phyloP scores from a whole-genome alignment of 2,888 invertebrate genomes.

The Psylliodes chrysocephalus region DNA sequence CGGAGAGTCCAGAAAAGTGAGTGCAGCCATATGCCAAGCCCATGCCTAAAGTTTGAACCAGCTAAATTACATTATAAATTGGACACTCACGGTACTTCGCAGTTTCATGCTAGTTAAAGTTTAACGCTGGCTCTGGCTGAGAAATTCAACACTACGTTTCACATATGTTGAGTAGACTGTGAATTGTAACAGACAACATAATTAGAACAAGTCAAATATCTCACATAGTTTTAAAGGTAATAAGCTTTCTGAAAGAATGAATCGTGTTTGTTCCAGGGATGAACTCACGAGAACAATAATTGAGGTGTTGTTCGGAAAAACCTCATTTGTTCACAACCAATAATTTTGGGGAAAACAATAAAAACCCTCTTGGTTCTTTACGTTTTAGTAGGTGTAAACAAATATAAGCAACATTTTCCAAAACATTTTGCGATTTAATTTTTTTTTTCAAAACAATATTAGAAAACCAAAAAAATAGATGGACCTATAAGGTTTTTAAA shows the following conservation, averaged over 20 bases:
- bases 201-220: slow-evolving; percentile 39
- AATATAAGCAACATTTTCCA: too few species aligned
- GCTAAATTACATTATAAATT: slow-evolving; percentile 45
- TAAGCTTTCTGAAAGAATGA: slow-evolving; percentile 26
- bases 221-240: slow-evolving; percentile 33
- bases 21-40: slow-evolving; percentile 28
- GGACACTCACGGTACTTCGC: slow-evolving; percentile 30
- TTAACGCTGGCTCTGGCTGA: slow-evolving; percentile 32
- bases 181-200: slow-evolving; percentile 37
- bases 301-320: too few species aligned
- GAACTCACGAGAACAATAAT: not conserved
- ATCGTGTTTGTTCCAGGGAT: not conserved
- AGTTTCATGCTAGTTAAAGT: slow-evolving; percentile 41
- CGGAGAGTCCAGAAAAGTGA: slow-evolving; percentile 20
- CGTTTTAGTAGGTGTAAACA: too few species aligned
- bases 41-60: slow-evolving; percentile 31
- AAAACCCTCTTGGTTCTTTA: too few species aligned
- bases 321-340: too few species aligned
- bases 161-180: slow-evolving; percentile 30
- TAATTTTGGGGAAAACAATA: too few species aligned
- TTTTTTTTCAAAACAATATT: too few species aligned
- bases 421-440: too few species aligned
- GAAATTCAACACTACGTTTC: slow-evolving; percentile 42
- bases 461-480: too few species aligned
- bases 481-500: too few species aligned